Evolutionary conservation across 1,140 invertebrate species (phyloP).

Genomic region (Bombus cullumanus): DNA sequence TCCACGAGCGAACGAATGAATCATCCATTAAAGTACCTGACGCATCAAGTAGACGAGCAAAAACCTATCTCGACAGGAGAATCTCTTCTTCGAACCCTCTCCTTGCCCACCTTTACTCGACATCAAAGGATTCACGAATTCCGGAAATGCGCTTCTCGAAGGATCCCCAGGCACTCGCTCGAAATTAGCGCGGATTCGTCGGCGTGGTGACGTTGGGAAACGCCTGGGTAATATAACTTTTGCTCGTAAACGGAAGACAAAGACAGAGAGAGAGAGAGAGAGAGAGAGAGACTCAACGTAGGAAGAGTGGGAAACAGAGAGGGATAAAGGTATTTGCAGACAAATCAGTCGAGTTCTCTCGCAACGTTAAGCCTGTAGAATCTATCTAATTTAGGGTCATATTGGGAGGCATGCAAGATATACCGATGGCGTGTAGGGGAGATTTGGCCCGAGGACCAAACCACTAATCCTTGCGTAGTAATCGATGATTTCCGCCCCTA

Average conservation of each 20-base stretch:
- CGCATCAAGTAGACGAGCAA: neutral
- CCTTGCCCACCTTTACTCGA: neutral
- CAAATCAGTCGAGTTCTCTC: conserved; percentile 40
- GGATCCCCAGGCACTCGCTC: neutral
- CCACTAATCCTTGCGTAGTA: conserved; percentile 73
- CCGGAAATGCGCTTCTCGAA: conserved; percentile 4
- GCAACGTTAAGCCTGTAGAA: conserved; percentile 57
- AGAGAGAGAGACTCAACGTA: too few relatives aligned
- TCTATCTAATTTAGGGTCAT: conserved; percentile 65
- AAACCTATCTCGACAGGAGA: neutral
- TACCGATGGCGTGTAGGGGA: conserved; percentile 55
- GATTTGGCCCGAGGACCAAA: conserved; percentile 65
- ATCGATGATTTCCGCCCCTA: conserved; percentile 75
- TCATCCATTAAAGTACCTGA: neutral
- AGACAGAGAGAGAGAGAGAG: neutral
- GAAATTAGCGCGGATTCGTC: conserved; percentile 40
- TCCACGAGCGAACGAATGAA: neutral
- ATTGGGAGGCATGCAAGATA: conserved; percentile 61
- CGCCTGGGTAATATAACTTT: conserved; percentile 43
- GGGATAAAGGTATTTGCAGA: neutral
- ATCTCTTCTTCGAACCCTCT: conserved; percentile 6
- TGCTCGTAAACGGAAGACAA: conserved; percentile 3
- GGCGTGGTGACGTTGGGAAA: neutral
- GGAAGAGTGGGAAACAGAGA: neutral
- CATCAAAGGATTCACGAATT: conserved; percentile 10